A percentile compares a stretch with the other conserved stretches of the same genome.
These are phyloP conservation scores for Callyntrura sp. DNA, from an alignment of 2,888 invertebrate species.

Conservation along the genomic window DNA sequence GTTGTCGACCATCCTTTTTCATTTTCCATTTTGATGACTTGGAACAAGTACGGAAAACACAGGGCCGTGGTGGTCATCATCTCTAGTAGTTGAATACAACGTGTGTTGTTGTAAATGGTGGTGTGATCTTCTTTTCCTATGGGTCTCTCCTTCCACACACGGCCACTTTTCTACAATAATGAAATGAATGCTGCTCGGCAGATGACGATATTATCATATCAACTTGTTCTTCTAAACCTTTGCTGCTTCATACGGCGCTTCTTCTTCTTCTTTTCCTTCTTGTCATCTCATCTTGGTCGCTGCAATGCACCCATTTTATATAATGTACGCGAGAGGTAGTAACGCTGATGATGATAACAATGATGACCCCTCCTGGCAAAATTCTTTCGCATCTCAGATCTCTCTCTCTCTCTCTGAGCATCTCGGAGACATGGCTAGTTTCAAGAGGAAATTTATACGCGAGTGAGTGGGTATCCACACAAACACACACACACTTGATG, in stretches of 20 bases:
- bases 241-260: too few relatives aligned
- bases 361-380: slow-evolving; percentile 37
- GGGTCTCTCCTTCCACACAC: too few relatives aligned
- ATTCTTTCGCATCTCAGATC: background rate
- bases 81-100: background rate
- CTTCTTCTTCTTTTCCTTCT: slow-evolving; percentile 23
- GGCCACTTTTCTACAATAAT: background rate
- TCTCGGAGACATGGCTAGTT: too few relatives aligned
- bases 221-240: too few relatives aligned
- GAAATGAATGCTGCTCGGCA: background rate
- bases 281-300: background rate
- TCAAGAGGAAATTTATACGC: too few relatives aligned
- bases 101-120: background rate
- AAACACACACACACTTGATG: background rate
- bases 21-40: background rate
- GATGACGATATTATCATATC: background rate
- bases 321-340: too few relatives aligned
- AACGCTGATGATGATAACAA: slow-evolving; percentile 10
- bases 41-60: slow-evolving; percentile 6
- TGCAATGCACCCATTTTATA: background rate
- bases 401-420: too few relatives aligned
- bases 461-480: background rate
- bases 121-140: too few relatives aligned
- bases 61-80: slow-evolving; percentile 9
- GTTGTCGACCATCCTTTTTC: slow-evolving; percentile 3